Conservation (phyloP, 2,888 invertebrate species). For the Pseudanteris insignis region DNA sequence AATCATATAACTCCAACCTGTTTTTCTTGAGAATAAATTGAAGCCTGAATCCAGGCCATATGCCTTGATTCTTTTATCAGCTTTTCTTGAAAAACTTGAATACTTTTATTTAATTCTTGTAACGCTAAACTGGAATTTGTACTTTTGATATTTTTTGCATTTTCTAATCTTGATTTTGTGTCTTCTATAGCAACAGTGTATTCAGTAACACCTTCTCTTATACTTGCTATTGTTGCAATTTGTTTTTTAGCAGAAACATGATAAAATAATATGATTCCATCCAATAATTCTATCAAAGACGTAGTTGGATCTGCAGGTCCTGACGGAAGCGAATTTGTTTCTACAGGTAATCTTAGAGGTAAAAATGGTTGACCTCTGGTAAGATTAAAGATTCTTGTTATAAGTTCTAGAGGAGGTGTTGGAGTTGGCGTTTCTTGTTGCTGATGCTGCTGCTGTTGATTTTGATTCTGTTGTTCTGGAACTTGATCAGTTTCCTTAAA, state of each 20-base stretch:
- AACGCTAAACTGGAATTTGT: constrained; percentile 64
- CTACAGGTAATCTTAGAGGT: constrained; percentile 54
- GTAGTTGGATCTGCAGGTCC: constrained; percentile 67
- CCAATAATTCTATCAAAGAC: constrained; percentile 72
- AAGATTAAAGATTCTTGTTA: constrained; percentile 68
- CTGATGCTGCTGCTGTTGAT: no score
- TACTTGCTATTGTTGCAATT: constrained; percentile 68
- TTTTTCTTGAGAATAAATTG: constrained; percentile 27
- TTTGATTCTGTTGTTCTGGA: no score
- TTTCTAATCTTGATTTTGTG: constrained; percentile 68
- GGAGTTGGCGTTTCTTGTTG: no score
- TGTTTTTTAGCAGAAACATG: constrained; percentile 76
- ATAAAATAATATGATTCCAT: constrained; percentile 75
- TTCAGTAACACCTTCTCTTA: constrained; percentile 75
- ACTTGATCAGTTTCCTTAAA: no score
- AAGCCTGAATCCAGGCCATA: constrained; percentile 77
- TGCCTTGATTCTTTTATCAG: constrained; percentile 72
- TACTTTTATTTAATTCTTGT: constrained; percentile 70
- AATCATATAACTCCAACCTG: no score
- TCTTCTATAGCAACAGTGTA: constrained; percentile 73
- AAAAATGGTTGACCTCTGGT: constrained; percentile 48
- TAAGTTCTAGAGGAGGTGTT: no score
- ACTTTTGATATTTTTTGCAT: constrained; percentile 56
- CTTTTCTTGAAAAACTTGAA: constrained; percentile 71
- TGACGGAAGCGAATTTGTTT: constrained; percentile 61